Evolutionary conservation across 2,797 vertebrate genomes (phyloP).

Genomic region (Cossypha dichroa): DNA sequence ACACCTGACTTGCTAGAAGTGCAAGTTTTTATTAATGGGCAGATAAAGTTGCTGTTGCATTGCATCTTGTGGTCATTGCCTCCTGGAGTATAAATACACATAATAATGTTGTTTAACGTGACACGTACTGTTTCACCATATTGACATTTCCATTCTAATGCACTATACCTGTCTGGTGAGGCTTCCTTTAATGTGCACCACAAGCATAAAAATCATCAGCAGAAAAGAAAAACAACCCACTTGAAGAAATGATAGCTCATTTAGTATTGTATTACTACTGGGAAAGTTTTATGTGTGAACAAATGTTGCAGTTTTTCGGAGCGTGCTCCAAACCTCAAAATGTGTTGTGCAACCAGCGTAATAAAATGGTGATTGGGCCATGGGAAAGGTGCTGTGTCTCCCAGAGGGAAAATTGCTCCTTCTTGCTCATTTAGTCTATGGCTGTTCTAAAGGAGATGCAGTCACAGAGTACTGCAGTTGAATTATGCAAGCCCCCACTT

Average conservation of each 20-base stretch:
- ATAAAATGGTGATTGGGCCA: neutral
- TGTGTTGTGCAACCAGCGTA: neutral
- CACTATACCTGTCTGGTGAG: neutral
- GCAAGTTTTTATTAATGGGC: neutral
- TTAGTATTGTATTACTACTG: conserved; percentile 4
- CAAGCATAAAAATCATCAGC: conserved; percentile 8
- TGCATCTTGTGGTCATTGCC: neutral
- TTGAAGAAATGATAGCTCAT: conserved; percentile 17
- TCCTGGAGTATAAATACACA: neutral
- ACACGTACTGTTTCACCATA: neutral
- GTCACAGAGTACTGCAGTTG: neutral
- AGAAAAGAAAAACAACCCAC: neutral
- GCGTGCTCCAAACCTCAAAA: neutral
- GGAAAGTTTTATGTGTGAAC: neutral
- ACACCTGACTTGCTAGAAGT: neutral
- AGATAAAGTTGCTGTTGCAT: neutral
- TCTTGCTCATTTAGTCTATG: neutral
- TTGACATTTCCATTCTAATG: conserved; percentile 50
- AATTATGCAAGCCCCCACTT: neutral
- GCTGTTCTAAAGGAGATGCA: neutral
- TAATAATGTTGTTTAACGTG: conserved; percentile 31
- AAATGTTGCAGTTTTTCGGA: conserved; percentile 11
- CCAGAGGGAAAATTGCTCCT: neutral
- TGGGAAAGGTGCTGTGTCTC: neutral
- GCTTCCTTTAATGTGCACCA: neutral